Evolutionary conservation across 2,113 vertebrate species (phyloP), one percentile per base, ranked within the genome.

Genomic region (Lichenostomus cassidix): DNA sequence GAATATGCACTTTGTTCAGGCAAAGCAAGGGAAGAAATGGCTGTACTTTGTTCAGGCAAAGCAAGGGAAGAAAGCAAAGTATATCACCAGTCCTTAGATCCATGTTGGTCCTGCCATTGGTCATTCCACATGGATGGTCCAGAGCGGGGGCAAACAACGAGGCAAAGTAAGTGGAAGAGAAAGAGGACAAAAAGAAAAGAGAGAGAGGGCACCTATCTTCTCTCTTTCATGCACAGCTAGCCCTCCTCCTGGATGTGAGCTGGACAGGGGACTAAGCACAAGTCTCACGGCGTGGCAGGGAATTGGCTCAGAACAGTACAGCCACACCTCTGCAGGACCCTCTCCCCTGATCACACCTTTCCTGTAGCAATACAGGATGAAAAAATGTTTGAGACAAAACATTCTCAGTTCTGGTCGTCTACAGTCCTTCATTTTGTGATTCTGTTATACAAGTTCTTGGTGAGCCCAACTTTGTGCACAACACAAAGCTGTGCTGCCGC

Each of bases 301-400:
- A 76, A 31, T 47, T 53, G 39, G 29, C 46, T 67, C 11, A 46
- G 37, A 82, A 46, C 19, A 39, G 37, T 39, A 68, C 13, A 53
- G 28, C n/a, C 33, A 28, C 10, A 14, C 19, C 12, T 37, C 33
- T 0, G 0, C 14, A 13, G 46, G 20, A 53, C 46, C 23, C 46
- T 74, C 22, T 74, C 44, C 19, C 67, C 24, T 39, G 21, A 24
- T 67, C 24, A 47, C n/a, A 35, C 11, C 46, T 82, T 53, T 75
- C n/a, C 39, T 89, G n/a, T 60, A 53, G 53, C 78, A 68, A 18
- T 75, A 53, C 9, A 39, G 39, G 39, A 39, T 39, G 39, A 39
- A 39, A 39, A 39, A 60, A 68, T n/a, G 24, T 47, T 47, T 75
- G 29, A 75, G 55, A 60, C n/a, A 82, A n/a, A 75, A n/a, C 14